Base-by-base conservation (phyloP, 1,140 invertebrate species). In the Ceratitis capitata region DNA sequence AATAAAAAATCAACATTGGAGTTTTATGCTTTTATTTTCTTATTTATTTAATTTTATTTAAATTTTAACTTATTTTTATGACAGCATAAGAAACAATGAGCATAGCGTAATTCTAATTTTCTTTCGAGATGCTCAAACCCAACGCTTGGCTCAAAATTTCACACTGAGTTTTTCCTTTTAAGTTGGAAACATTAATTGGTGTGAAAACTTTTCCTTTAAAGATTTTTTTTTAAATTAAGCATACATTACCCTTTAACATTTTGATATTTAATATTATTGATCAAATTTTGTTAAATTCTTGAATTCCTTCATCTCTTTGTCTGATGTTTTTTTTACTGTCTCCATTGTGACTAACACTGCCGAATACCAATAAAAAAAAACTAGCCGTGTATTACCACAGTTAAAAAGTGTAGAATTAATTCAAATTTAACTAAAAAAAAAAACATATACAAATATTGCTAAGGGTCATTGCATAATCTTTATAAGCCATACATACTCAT, bases 321-420 rank as follows among this genome's bases (percentile, higher is more conserved):
- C 26, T 32, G 26, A 12, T 9, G 23, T 45, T 14, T 78, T 45
- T 45, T 16, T n/a, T 78, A 42, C n/a, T n/a, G 47, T 26, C 39
- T 82, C 23, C 39, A 82, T 47, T 82, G 42, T 82, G 42, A 82
- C 78, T 82, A 49, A 82, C 78, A 82, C 78, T 82, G 78, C 78
- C 78, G 23, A 49, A 82, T 82, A 69, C 29, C n/a, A n/a, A n/a
- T n/a, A n/a, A n/a, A n/a, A n/a, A n/a, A n/a, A n/a, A n/a, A n/a
- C n/a, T n/a, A n/a, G n/a, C n/a, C n/a, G n/a, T n/a, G n/a, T n/a
- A n/a, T n/a, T n/a, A n/a, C n/a, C 16, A 82, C 49, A 14, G 2
- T 23, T 29, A 49, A 35, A 3, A 69, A 69, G 10, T 35, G 35
- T 69, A 69, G 14, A 69, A 35, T 29, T 35, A 35, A 35, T 1